Conservation (phyloP, 2,888 invertebrate species). For the Plagodis dolabraria region DNA sequence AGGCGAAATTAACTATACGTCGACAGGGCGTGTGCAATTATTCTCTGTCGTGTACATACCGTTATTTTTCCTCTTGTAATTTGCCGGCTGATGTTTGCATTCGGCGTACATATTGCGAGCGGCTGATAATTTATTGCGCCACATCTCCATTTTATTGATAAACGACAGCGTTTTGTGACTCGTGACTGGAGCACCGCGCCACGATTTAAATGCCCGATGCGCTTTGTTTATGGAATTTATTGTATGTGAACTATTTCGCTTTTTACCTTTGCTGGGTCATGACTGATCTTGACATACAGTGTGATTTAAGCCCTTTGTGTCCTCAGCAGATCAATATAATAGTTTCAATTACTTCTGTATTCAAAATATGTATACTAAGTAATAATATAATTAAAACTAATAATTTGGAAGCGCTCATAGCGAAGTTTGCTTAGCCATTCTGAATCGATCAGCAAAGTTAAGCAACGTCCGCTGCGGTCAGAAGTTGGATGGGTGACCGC, state of each 20-base stretch:
- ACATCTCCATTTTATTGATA: constrained; percentile 68
- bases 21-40: constrained; percentile 65
- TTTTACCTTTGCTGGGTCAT: constrained; percentile 5
- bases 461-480: too few relatives aligned
- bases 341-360: too few relatives aligned
- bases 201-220: constrained; percentile 52
- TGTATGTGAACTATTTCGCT: constrained; percentile 40
- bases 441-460: too few relatives aligned
- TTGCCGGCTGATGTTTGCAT: constrained; percentile 64
- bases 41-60: constrained; percentile 62
- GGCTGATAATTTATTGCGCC: constrained; percentile 66
- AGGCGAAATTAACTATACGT: constrained; percentile 66
- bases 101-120: constrained; percentile 56
- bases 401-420: too few relatives aligned
- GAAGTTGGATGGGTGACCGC: too few relatives aligned
- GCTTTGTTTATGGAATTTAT: constrained; percentile 51
- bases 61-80: constrained; percentile 73
- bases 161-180: constrained; percentile 49
- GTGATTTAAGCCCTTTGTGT: too few relatives aligned
- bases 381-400: too few relatives aligned
- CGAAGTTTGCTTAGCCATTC: too few relatives aligned
- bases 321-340: too few relatives aligned
- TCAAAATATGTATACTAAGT: too few relatives aligned
- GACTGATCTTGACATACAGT: constrained; percentile 28
- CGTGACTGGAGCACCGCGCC: constrained; percentile 46